A percentile compares a stretch with the other conserved stretches of the same genome.
Evolutionary conservation across 2,888 invertebrate genomes (phyloP).

Genomic region (Eurytoma californica): DNA sequence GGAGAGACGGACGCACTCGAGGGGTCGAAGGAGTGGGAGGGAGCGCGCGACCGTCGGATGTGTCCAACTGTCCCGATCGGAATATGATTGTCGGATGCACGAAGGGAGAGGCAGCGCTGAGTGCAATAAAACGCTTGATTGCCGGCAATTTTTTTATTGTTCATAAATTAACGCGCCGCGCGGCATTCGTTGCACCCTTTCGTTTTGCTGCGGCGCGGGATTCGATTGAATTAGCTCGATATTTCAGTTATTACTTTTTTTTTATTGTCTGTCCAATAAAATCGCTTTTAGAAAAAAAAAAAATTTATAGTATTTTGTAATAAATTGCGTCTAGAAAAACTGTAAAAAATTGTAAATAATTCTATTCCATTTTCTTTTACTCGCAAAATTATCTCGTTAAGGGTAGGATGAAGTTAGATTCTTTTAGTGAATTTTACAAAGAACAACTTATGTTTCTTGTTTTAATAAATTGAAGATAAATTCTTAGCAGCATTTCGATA

Average conservation of each 20-base stretch:
- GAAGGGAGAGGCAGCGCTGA: conserved; percentile 8
- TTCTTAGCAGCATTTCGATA: too few species aligned
- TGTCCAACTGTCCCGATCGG: conserved; percentile 61
- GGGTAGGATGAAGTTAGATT: too few species aligned
- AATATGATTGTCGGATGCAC: conserved; percentile 52
- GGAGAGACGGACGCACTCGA: conserved; percentile 23
- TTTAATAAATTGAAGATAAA: too few species aligned
- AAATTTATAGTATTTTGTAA: not conserved
- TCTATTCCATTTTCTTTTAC: too few species aligned
- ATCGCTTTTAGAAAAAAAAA: not conserved
- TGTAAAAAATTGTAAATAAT: too few species aligned
- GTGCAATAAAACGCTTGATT: conserved; percentile 35
- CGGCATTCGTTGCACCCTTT: not conserved
- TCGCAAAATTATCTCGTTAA: too few species aligned
- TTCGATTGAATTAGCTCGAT: not conserved
- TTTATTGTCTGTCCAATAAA: not conserved
- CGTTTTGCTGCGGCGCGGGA: not conserved
- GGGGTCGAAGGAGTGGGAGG: conserved; percentile 1
- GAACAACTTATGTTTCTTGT: too few species aligned
- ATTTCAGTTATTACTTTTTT: not conserved
- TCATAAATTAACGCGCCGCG: conserved; percentile 49
- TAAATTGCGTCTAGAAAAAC: not conserved
- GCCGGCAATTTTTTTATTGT: conserved; percentile 45
- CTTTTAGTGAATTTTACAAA: too few species aligned
- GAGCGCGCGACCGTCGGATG: conserved; percentile 19